phyloP scores from a whole-genome alignment of 2,797 vertebrate genomes.

The Sebastes kiyomatsui region DNA sequence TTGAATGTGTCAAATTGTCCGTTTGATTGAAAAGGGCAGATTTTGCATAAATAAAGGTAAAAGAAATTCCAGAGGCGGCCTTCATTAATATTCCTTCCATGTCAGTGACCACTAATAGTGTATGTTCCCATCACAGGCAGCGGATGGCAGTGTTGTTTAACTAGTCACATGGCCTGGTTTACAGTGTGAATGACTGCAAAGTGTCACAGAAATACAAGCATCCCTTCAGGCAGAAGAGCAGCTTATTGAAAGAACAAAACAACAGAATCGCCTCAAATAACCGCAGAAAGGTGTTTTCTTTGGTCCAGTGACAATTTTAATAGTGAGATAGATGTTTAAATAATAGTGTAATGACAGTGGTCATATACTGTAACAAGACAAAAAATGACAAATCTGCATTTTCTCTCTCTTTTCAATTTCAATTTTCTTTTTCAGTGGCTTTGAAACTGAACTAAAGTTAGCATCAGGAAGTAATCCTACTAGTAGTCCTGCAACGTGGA shows the following conservation, averaged over 20 bases:
- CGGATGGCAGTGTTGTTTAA: constrained; percentile 63
- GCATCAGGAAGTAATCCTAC: background rate
- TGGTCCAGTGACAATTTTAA: background rate
- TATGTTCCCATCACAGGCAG: constrained; percentile 30
- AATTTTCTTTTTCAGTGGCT: background rate
- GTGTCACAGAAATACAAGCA: background rate
- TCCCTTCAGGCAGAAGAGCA: background rate
- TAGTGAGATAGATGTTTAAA: background rate
- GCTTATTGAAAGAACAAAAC: background rate
- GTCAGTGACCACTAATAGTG: background rate
- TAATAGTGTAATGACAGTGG: background rate
- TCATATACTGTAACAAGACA: background rate
- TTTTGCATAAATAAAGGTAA: constrained; percentile 15
- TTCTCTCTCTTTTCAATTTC: background rate
- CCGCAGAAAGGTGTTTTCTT: background rate
- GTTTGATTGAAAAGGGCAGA: constrained; percentile 21
- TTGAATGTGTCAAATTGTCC: background rate
- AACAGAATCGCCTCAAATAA: background rate
- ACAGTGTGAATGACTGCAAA: background rate
- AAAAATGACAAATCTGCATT: background rate
- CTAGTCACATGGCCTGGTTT: background rate
- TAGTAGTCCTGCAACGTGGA: background rate
- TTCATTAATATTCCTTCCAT: background rate
- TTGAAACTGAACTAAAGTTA: background rate
- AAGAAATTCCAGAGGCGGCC: background rate